A percentile compares a stretch with the other conserved stretches of the same genome.
phyloP scores from a whole-genome alignment of 2,888 invertebrate species.

The Helleia helle region DNA sequence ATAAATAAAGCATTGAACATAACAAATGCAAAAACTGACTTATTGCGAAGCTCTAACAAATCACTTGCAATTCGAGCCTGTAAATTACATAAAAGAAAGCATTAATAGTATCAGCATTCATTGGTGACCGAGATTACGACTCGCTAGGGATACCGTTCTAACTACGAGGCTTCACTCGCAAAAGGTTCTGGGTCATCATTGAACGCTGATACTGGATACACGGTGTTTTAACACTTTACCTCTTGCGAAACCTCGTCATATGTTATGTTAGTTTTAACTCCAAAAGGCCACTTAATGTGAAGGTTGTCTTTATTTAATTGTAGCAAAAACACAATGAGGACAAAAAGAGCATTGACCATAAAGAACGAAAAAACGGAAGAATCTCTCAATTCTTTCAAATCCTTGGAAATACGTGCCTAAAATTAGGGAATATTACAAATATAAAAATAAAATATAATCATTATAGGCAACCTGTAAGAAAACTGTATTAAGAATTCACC shows the following conservation, averaged over 20 bases:
- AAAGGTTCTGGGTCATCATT: constrained; percentile 56
- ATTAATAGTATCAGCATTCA: constrained; percentile 66
- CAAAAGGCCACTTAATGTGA: constrained; percentile 97
- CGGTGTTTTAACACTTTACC: constrained; percentile 80
- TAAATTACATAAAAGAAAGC: constrained; percentile 67
- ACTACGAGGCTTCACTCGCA: constrained; percentile 12
- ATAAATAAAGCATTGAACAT: constrained; percentile 99
- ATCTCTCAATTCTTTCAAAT: constrained; percentile 95
- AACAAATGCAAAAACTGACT: constrained; percentile 97
- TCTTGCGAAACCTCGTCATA: constrained; percentile 92
- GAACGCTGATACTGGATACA: constrained; percentile 52
- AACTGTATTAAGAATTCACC: constrained; percentile 20
- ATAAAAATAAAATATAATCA: constrained; percentile 17
- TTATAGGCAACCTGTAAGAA: constrained; percentile 32
- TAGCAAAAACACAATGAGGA: constrained; percentile 97
- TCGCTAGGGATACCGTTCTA: background rate
- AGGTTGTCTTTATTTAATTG: constrained; percentile 98
- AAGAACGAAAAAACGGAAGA: constrained; percentile 97
- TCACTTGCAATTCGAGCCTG: constrained; percentile 92
- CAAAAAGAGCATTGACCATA: constrained; percentile 99
- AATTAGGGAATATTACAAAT: constrained; percentile 58
- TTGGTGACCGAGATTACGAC: constrained; percentile 66
- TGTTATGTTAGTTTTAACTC: constrained; percentile 94
- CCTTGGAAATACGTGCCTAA: constrained; percentile 92
- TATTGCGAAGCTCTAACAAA: constrained; percentile 95